A percentile compares a stretch with the other conserved stretches of the same genome.
phyloP scores from a whole-genome alignment of 2,888 invertebrate species.

The Drosophila prolongata region DNA sequence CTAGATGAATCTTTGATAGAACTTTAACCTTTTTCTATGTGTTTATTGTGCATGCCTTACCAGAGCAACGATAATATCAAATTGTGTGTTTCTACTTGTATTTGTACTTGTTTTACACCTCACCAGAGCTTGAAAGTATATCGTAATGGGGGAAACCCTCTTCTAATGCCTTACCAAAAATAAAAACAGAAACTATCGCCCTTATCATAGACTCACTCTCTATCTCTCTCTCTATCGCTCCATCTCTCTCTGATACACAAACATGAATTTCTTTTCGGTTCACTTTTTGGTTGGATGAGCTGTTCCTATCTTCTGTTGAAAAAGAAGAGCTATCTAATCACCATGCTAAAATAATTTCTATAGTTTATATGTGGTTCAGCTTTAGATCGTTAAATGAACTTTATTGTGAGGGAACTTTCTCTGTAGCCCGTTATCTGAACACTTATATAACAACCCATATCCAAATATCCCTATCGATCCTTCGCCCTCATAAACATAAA shows the following conservation, averaged over 20 bases:
- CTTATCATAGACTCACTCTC: conserved; percentile 12
- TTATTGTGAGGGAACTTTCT: conserved; percentile 6
- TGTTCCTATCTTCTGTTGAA: neutral
- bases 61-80: conserved; percentile 5
- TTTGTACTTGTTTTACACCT: conserved; percentile 4
- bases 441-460: neutral
- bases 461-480: neutral
- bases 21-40: conserved; percentile 7
- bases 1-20: neutral
- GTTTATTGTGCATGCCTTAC: conserved; percentile 9
- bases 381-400: conserved; percentile 72
- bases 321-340: conserved; percentile 64
- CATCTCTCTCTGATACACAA: conserved; percentile 20
- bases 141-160: neutral
- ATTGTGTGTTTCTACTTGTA: conserved; percentile 5
- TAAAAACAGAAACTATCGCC: conserved; percentile 18
- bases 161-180: conserved; percentile 18
- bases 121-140: conserved; percentile 39
- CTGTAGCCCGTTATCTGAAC: neutral
- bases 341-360: conserved; percentile 85
- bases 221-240: conserved; percentile 18
- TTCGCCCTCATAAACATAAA: neutral
- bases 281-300: conserved; percentile 50
- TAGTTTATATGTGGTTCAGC: conserved; percentile 85
- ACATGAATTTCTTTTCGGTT: conserved; percentile 29